Evolutionary conservation across 2,888 invertebrate species (phyloP), one percentile per base, ranked within the genome.

Genomic region (Ryuthela nishihirai): DNA sequence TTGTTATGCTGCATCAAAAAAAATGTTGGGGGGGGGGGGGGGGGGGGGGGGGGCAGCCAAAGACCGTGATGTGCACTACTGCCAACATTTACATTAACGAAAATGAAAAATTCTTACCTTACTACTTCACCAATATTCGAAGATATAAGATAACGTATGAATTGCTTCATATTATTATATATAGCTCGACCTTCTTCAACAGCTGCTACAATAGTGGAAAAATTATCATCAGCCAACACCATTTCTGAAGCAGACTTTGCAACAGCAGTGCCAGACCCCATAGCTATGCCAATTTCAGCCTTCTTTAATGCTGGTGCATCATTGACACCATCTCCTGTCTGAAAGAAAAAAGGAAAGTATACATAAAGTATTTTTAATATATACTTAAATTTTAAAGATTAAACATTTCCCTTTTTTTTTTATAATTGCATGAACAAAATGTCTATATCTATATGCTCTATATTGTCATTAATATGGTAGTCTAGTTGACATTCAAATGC

Each of bases 111-210:
- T 15, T n/a, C 65, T 55, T 67, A 78, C 79, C 78, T 78, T 65
- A 81, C 81, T 69, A 85, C 85, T 79, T 99, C 99, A 80, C 99
- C 99, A 79, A 99, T 95, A 83, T 99, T 99, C 73, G 99, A 99
- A 41, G 98, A 99, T 78, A 99, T 99, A 74, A 99, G 84, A 78
- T 99, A 99, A 73, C 99, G 93, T 79, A 99, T 99, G 80, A 99
- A 99, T 80, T 99, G 99, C 79, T 99, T 99, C 99, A 99, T 99
- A 87, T 99, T 99, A 83, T 98, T 99, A 84, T 99, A 99, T 80
- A 99, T 99, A 76, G 99, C 98, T 74, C 99, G 92, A 74, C 99
- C 97, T 82, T 99, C 98, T 77, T 99, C 98, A 77, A 99, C 98
- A 70, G 99, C 99, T 50, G 98, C 85, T 65, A 99, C 99, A 77